These are phyloP conservation scores for Acrocephalus scirpaceus DNA, from an alignment of 2,797 vertebrate species.

Conservation along the genomic window DNA sequence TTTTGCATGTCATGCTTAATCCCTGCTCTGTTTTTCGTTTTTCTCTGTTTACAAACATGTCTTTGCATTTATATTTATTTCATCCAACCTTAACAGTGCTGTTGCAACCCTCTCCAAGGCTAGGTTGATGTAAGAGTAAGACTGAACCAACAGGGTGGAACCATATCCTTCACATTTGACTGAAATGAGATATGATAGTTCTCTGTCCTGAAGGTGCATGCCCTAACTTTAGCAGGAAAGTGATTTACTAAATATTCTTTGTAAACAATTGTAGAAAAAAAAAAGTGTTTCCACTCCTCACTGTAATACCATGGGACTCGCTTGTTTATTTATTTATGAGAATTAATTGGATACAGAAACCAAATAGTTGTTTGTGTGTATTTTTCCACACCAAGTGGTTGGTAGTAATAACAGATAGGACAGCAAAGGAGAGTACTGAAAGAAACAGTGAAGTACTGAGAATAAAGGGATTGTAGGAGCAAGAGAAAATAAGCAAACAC, in stretches of 20 bases:
- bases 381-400: not conserved
- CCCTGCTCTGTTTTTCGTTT: not conserved
- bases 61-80: not conserved
- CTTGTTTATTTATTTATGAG: not conserved
- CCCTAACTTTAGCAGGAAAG: not conserved
- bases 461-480: not conserved
- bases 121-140: not conserved
- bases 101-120: not conserved
- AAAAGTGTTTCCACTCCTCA: not conserved
- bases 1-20: not conserved
- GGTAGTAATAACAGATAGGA: not conserved
- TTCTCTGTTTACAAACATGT: not conserved
- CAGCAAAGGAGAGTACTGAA: not conserved
- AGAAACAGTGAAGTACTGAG: not conserved
- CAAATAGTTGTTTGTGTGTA: not conserved
- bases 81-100: not conserved
- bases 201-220: not conserved
- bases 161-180: not conserved
- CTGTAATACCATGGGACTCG: not conserved
- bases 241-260: not conserved
- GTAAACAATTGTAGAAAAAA: not conserved
- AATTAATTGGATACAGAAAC: not conserved
- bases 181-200: not conserved
- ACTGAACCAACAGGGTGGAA: not conserved
- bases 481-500: not conserved